Evolutionary conservation across 2,888 invertebrate species (phyloP).

Genomic region (Dryomyza anilis): DNA sequence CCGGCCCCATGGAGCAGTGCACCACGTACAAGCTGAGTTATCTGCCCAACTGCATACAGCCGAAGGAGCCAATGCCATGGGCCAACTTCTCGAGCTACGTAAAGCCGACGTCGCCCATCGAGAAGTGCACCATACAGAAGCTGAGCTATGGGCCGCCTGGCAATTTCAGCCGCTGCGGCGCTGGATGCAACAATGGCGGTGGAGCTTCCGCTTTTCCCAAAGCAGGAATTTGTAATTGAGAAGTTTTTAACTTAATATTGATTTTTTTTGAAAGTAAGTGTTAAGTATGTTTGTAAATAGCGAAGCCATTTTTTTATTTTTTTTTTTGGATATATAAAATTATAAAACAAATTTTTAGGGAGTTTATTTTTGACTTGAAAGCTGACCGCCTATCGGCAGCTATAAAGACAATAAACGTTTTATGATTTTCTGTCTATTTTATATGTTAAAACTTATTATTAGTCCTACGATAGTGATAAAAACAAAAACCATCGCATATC

Average conservation of each 20-base stretch:
- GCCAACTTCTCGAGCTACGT: conserved; percentile 47
- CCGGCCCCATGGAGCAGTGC: conserved; percentile 51
- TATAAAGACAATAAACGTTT: conserved; percentile 32
- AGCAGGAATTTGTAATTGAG: conserved; percentile 52
- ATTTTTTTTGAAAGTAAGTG: conserved; percentile 27
- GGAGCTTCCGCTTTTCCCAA: conserved; percentile 46
- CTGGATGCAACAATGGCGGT: conserved; percentile 38
- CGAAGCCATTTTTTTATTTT: conserved; percentile 15
- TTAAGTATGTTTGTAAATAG: conserved; percentile 12
- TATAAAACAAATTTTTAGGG: conserved; percentile 18
- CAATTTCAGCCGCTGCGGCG: conserved; percentile 55
- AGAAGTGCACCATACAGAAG: conserved; percentile 67
- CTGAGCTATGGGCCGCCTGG: conserved; percentile 69
- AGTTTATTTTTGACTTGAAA: no score
- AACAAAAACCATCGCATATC: background rate
- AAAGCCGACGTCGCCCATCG: conserved; percentile 53
- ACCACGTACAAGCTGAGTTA: conserved; percentile 68
- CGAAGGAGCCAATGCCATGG: conserved; percentile 56
- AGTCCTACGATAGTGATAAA: background rate
- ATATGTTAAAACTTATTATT: conserved; percentile 14
- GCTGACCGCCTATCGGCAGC: no score
- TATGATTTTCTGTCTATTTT: conserved; percentile 31
- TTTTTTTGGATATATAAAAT: conserved; percentile 29
- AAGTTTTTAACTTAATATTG: background rate
- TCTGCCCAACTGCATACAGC: conserved; percentile 60